Conservation (phyloP, 2,797 vertebrate species). For the Lagocephalus sceleratus region DNA sequence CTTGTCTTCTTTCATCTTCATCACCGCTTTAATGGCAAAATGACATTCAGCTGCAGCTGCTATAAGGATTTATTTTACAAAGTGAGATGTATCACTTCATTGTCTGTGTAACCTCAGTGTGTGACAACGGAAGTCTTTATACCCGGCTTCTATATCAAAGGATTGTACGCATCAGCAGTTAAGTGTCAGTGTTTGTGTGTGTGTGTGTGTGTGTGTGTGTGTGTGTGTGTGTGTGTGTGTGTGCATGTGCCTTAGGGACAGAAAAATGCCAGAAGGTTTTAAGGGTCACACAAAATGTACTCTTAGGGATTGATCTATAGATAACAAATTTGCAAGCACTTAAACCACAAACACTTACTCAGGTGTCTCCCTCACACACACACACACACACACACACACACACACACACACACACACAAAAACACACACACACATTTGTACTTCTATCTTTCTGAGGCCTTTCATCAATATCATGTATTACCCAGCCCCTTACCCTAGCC, state of each 20-base stretch:
- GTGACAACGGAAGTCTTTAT: slow-evolving; percentile 37
- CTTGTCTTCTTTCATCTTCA: not conserved
- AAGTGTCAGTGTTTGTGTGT: slow-evolving; percentile 16
- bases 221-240: slow-evolving; percentile 16
- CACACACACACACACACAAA: slow-evolving; percentile 18
- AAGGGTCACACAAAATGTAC: slow-evolving; percentile 40
- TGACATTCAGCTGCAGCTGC: not conserved
- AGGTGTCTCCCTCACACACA: slow-evolving; percentile 16
- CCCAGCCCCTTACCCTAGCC: no score
- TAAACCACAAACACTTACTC: slow-evolving; percentile 23
- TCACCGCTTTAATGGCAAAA: not conserved
- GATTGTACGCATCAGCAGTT: slow-evolving; percentile 27
- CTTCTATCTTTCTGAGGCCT: not conserved
- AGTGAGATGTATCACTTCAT: not conserved
- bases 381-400: slow-evolving; percentile 10
- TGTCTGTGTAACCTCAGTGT: slow-evolving; percentile 9
- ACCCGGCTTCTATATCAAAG: slow-evolving; percentile 54
- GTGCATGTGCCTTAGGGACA: slow-evolving; percentile 25
- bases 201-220: slow-evolving; percentile 6
- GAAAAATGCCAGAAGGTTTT: slow-evolving; percentile 23
- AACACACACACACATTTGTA: not conserved
- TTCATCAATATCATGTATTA: no score
- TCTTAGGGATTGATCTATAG: slow-evolving; percentile 38
- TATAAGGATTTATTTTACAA: not conserved
- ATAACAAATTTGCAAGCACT: slow-evolving; percentile 45